These are phyloP conservation scores for Hydrophis major DNA, from an alignment of 2,797 vertebrate genomes.

Conservation along the genomic window DNA sequence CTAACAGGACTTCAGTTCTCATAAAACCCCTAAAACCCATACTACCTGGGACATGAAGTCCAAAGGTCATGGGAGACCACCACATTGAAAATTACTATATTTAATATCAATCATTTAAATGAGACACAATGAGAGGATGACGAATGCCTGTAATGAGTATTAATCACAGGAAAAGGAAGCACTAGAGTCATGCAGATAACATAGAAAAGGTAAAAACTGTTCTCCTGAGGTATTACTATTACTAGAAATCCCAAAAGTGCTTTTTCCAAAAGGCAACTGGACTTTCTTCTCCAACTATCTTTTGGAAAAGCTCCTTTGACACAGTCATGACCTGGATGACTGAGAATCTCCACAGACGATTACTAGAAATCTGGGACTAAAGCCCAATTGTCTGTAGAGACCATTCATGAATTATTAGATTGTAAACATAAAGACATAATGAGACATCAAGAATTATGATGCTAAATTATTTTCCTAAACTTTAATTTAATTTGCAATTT, in stretches of 20 bases:
- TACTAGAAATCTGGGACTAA: neutral
- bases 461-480: neutral
- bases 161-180: neutral
- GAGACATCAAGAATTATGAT: neutral
- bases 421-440: neutral
- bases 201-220: neutral
- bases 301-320: neutral
- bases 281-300: neutral
- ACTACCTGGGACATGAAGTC: neutral
- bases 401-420: neutral
- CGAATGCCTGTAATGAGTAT: neutral
- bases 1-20: neutral
- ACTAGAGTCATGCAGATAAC: neutral
- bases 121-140: neutral
- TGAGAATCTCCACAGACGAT: neutral
- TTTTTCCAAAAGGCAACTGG: neutral
- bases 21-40: neutral
- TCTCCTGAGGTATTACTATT: neutral
- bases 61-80: neutral
- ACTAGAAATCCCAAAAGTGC: neutral
- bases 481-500: neutral
- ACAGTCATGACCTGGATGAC: neutral
- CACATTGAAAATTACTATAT: neutral
- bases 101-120: neutral
- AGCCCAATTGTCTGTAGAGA: neutral